A percentile compares a stretch with the other conserved stretches of the same genome.
These are phyloP conservation scores for Graphium colonna DNA, from an alignment of 2,888 invertebrate species.

Conservation along the genomic window DNA sequence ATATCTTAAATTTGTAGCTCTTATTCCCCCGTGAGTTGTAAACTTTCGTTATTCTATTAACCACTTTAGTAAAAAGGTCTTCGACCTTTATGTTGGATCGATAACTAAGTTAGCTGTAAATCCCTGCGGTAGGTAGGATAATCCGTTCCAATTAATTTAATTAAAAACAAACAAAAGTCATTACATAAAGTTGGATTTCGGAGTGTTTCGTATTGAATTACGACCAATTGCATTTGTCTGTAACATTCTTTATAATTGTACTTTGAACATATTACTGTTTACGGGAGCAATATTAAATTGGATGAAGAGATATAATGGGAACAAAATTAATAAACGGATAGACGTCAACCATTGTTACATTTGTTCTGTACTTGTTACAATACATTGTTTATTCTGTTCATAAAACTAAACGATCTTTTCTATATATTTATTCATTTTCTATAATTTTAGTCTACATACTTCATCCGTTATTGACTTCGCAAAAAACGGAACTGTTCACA, in stretches of 20 bases:
- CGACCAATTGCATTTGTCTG: slow-evolving; percentile 13
- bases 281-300: not conserved
- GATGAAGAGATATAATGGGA: not conserved
- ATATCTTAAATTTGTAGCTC: not conserved
- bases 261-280: not conserved
- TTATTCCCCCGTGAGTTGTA: slow-evolving; percentile 1
- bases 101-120: slow-evolving; percentile 56
- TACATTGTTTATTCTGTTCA: too few relatives aligned
- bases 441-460: too few relatives aligned
- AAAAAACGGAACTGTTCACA: too few relatives aligned
- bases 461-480: too few relatives aligned
- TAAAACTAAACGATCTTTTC: too few relatives aligned
- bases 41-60: slow-evolving; percentile 12
- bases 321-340: too few relatives aligned
- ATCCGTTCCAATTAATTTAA: slow-evolving; percentile 70
- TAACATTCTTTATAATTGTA: slow-evolving; percentile 10
- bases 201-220: slow-evolving; percentile 17
- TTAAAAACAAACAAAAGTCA: slow-evolving; percentile 69
- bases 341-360: too few relatives aligned
- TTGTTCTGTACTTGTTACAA: too few relatives aligned
- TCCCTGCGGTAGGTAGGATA: slow-evolving; percentile 61
- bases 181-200: slow-evolving; percentile 27
- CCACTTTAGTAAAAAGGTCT: slow-evolving; percentile 26
- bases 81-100: slow-evolving; percentile 29
- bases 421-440: too few relatives aligned